Base-by-base conservation (phyloP, 2,113 vertebrate species). In the Pyxicephalus adspersus region DNA sequence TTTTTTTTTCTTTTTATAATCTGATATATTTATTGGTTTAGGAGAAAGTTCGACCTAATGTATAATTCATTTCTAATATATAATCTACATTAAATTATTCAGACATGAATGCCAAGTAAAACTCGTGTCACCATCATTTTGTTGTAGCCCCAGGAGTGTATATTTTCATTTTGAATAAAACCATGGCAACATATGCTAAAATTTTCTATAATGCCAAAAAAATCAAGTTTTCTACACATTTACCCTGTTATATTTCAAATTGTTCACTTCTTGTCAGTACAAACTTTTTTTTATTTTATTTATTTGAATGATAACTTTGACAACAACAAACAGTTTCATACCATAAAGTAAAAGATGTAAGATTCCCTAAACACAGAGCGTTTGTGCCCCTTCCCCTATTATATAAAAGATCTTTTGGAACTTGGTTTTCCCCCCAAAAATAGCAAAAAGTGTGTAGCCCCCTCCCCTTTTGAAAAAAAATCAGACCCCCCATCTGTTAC, bases 31-130 rank as follows among this genome's bases (percentile, higher is more conserved):
- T 65, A 6, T 65, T 54, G 55, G 65, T 54, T 65, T 65, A 19
- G 2, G 13, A 19, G 29, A 7, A 23, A 77, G 52, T 64, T 54
- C 60, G n/a, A 17, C 60, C 52, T n/a, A 54, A 64, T 65, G 45
- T n/a, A 78, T 78, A 78, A 31, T 67, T 67, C 0, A 78, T 67
- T 78, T 78, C 22, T 18, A 68, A 78, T 67, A 60, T 54, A 57
- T 78, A 67, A 78, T 67, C 15, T 52, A 54, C 25, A 38, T 25
- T 78, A 67, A 67, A 68, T 79, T 60, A 60, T 68, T 58, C 64
- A 79, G 11, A 50, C n/a, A 52, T 15, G 38, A 79, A 58, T 68
- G 58, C 28, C 7, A 58, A 28, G 5, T 29, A 34, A 68, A 68
- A 22, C 22, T 25, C 13, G n/a, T 68, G 51, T 50, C 51, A 78